These are phyloP conservation scores for Babyrousa celebensis DNA, from an alignment of 2,797 vertebrate species.

Conservation along the genomic window DNA sequence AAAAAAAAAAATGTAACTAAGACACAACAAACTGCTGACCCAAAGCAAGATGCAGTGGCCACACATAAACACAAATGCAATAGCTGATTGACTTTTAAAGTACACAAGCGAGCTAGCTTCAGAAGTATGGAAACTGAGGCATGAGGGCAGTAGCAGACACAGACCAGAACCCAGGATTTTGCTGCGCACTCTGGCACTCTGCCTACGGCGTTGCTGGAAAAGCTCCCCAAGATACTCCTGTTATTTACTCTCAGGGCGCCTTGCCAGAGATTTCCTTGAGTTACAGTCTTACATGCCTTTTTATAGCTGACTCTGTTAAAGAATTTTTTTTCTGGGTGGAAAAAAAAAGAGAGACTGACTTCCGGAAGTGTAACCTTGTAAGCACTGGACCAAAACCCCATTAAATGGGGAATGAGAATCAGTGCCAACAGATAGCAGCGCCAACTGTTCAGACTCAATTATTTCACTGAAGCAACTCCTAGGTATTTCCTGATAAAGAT, in stretches of 20 bases:
- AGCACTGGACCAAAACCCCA: conserved; percentile 44
- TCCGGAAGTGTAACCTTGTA: conserved; percentile 6
- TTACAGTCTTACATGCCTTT: not conserved
- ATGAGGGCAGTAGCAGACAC: not conserved
- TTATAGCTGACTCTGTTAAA: not conserved
- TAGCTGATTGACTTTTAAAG: not conserved
- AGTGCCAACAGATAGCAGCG: not conserved
- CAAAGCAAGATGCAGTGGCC: not conserved
- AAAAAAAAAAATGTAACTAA: not conserved
- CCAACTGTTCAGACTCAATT: conserved; percentile 23
- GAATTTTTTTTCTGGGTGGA: not conserved
- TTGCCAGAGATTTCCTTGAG: not conserved
- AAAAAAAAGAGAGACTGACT: conserved; percentile 43
- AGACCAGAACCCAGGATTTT: not conserved
- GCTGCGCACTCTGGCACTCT: not conserved
- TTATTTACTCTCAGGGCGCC: not conserved
- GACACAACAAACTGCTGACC: not conserved
- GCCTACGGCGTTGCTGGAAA: not conserved
- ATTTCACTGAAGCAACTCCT: not conserved
- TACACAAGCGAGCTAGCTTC: not conserved
- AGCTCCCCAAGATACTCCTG: not conserved
- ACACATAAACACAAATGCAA: rapidly evolving
- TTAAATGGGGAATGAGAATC: rapidly evolving
- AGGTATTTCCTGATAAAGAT: conserved; percentile 60
- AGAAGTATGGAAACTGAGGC: not conserved